Conservation (phyloP, 2,797 vertebrate species). For the Gymnothorax reevesii region DNA sequence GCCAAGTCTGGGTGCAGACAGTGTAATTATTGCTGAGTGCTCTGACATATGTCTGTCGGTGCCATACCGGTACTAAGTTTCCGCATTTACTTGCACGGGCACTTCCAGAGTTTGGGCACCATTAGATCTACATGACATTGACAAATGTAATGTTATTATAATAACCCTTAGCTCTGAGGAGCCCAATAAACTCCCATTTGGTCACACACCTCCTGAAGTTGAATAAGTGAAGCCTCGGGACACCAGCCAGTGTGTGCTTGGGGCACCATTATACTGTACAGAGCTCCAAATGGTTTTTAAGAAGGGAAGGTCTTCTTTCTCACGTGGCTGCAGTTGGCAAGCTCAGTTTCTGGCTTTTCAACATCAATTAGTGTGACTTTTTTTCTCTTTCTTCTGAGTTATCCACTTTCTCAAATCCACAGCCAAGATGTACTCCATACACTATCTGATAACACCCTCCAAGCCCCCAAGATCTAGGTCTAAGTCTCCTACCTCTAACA, state of each 20-base stretch:
- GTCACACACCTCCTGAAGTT: background rate
- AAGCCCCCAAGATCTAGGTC: background rate
- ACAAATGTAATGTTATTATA: background rate
- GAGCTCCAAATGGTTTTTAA: background rate
- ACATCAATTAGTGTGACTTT: background rate
- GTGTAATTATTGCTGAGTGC: background rate
- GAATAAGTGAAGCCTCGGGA: background rate
- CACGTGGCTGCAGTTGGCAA: background rate
- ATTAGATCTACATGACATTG: background rate
- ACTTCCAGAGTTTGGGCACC: background rate
- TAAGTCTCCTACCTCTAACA: background rate
- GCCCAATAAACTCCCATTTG: conserved; percentile 1
- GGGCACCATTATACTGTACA: background rate
- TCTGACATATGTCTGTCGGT: background rate
- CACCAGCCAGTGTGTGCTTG: conserved; percentile 2
- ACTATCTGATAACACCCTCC: background rate
- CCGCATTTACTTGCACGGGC: background rate
- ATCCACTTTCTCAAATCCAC: background rate
- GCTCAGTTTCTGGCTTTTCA: background rate
- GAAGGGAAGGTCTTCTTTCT: background rate
- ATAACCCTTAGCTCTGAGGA: background rate
- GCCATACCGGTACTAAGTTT: background rate
- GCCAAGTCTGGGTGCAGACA: background rate
- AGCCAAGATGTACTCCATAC: background rate
- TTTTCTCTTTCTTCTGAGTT: background rate